Evolutionary conservation across 2,113 vertebrate species (phyloP).

Genomic region (Dissostichus mawsoni): DNA sequence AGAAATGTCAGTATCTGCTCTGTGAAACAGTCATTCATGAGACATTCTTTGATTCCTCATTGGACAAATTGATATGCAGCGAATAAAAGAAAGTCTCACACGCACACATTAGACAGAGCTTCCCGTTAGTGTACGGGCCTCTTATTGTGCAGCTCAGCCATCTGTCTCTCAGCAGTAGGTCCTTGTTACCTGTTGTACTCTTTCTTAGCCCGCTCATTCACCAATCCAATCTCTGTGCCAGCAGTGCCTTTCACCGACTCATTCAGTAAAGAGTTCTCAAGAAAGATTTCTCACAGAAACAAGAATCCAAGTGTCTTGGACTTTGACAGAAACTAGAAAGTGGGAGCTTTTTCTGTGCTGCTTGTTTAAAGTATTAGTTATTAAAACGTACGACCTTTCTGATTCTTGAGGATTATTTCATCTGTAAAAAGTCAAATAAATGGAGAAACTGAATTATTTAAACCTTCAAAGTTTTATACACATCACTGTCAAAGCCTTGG

Average conservation of each 20-base stretch:
- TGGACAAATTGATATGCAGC: conserved; percentile 70
- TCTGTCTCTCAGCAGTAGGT: conserved; percentile 82
- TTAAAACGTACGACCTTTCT: conserved; percentile 33
- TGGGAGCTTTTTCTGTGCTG: conserved; percentile 17
- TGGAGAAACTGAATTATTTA: not conserved
- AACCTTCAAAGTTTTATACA: conserved; percentile 33
- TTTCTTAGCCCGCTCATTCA: conserved; percentile 75
- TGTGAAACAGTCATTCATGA: conserved; percentile 65
- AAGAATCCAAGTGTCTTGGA: conserved; percentile 46
- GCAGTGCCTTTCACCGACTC: conserved; percentile 57
- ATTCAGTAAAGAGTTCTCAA: conserved; percentile 59
- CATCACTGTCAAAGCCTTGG: conserved; percentile 33
- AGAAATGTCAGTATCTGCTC: conserved; percentile 62
- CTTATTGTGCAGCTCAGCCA: conserved; percentile 77
- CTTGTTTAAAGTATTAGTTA: conserved; percentile 45
- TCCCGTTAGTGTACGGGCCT: conserved; percentile 65
- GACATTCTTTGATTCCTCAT: conserved; percentile 63
- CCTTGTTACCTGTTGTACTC: conserved; percentile 83
- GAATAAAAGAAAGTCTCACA: conserved; percentile 58
- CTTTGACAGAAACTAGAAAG: conserved; percentile 27
- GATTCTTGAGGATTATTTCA: conserved; percentile 25
- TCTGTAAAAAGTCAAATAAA: conserved; percentile 11
- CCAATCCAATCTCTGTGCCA: conserved; percentile 58
- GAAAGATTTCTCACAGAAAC: conserved; percentile 53
- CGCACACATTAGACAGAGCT: conserved; percentile 40